A percentile compares a stretch with the other conserved stretches of the same genome.
These are phyloP conservation scores for Drosophila virilis DNA, from an alignment of 1,140 invertebrate species.

Conservation along the genomic window DNA sequence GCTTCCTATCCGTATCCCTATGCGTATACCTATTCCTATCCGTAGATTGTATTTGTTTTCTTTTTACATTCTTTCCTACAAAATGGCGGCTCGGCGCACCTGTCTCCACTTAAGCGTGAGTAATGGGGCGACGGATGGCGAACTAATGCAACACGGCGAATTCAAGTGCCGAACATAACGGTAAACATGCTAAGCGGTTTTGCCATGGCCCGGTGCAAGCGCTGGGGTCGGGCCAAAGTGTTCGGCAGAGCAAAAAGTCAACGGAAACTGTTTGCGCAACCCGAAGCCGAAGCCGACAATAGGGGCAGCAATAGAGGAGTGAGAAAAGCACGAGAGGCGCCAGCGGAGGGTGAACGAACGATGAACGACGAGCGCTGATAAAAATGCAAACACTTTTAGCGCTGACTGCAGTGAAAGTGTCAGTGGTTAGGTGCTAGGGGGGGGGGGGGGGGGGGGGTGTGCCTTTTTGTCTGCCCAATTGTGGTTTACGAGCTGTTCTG, in stretches of 20 bases:
- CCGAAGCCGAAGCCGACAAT: slow-evolving; percentile 48
- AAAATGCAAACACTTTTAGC: slow-evolving; percentile 74
- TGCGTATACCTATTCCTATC: slow-evolving; percentile 7
- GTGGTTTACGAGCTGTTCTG: slow-evolving; percentile 51
- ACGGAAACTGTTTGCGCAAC: slow-evolving; percentile 67
- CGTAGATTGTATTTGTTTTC: slow-evolving; percentile 16
- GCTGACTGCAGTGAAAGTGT: slow-evolving; percentile 47
- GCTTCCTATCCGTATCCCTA: background rate
- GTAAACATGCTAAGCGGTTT: slow-evolving; percentile 81
- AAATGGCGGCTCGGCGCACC: slow-evolving; percentile 52
- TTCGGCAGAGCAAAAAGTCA: slow-evolving; percentile 55
- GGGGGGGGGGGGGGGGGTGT: background rate
- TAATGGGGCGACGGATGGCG: slow-evolving; percentile 54
- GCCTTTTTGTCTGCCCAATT: slow-evolving; percentile 55
- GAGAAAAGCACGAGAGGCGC: slow-evolving; percentile 26
- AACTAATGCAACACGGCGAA: slow-evolving; percentile 81
- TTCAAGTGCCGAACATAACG: slow-evolving; percentile 79
- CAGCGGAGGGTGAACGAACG: slow-evolving; percentile 13
- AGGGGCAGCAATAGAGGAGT: slow-evolving; percentile 14
- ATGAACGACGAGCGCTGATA: slow-evolving; percentile 49
- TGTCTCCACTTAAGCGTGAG: slow-evolving; percentile 63
- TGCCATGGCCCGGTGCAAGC: slow-evolving; percentile 19
- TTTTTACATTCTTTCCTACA: slow-evolving; percentile 32
- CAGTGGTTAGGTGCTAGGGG: too few relatives aligned
- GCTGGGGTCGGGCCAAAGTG: slow-evolving; percentile 3